A percentile compares a stretch with the other conserved stretches of the same genome.
Evolutionary conservation across 1,140 invertebrate genomes (phyloP).

Genomic region (Thereuonema tuberculata): DNA sequence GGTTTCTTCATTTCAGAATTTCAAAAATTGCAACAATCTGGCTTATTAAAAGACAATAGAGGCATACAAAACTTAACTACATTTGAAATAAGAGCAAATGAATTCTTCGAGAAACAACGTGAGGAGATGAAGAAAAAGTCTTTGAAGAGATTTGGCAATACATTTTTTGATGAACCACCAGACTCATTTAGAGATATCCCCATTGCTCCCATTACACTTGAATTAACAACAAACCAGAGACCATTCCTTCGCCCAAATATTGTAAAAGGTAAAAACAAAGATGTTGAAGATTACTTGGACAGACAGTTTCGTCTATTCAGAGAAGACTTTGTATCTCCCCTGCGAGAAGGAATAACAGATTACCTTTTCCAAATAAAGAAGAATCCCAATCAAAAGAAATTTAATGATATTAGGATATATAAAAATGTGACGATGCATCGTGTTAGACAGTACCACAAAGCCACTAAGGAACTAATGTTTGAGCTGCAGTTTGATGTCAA

Average conservation of each 20-base stretch:
- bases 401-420: not conserved
- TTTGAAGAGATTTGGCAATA: too few relatives aligned
- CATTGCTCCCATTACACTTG: conserved; percentile 13
- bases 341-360: conserved; percentile 29
- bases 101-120: too few relatives aligned
- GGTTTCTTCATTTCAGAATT: too few relatives aligned
- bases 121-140: too few relatives aligned
- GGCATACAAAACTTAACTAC: too few relatives aligned
- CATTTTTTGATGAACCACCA: not conserved
- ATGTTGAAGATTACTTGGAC: conserved; percentile 36
- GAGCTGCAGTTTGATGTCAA: conserved; percentile 25
- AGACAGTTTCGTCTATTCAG: conserved; percentile 36
- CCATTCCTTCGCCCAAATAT: conserved; percentile 21
- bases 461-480: conserved; percentile 9
- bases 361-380: conserved; percentile 15
- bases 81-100: too few relatives aligned
- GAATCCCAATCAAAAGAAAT: not conserved
- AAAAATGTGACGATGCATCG: not conserved
- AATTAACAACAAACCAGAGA: conserved; percentile 1
- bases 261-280: conserved; percentile 27
- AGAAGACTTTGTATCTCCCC: conserved; percentile 37
- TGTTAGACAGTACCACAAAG: too few relatives aligned
- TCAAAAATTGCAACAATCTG: too few relatives aligned
- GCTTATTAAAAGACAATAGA: too few relatives aligned
- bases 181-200: conserved; percentile 15